Conservation (phyloP, 2,113 vertebrate species). For the Clarias batrachus region DNA sequence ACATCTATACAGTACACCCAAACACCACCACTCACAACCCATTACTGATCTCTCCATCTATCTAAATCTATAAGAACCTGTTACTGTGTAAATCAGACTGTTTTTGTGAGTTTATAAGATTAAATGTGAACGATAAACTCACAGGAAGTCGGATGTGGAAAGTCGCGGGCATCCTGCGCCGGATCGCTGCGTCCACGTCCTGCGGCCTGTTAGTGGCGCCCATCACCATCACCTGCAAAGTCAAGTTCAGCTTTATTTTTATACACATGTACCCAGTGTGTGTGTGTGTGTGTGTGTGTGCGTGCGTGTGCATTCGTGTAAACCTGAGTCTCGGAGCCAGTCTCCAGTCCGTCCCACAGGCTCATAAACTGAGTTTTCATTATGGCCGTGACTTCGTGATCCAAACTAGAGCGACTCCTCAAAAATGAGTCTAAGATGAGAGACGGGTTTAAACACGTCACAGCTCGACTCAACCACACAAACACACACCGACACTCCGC, state of each 20-base stretch:
- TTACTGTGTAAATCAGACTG: not conserved
- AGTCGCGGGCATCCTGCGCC: conserved; percentile 74
- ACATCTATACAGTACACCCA: too few relatives aligned
- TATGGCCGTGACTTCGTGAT: conserved; percentile 82
- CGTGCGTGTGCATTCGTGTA: conserved; percentile 4
- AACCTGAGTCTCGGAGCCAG: conserved; percentile 71
- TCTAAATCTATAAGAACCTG: not conserved
- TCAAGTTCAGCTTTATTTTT: too few relatives aligned
- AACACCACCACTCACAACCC: not conserved
- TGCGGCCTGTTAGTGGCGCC: conserved; percentile 80
- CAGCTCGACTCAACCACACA: not conserved
- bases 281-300: not conserved
- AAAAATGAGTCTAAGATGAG: conserved; percentile 73
- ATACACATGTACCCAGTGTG: not conserved
- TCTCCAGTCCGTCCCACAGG: conserved; percentile 80
- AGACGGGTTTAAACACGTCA: not conserved
- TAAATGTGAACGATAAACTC: conserved; percentile 44
- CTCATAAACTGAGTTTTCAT: conserved; percentile 86
- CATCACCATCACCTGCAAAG: conserved; percentile 77
- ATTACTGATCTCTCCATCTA: not conserved
- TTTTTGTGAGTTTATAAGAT: not conserved
- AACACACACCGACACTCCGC: not conserved
- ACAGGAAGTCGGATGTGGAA: conserved; percentile 76
- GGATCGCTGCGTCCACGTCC: conserved; percentile 77
- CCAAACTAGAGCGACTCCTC: conserved; percentile 75